phyloP scores from a whole-genome alignment of 2,113 vertebrate genomes.

The Thymallus thymallus region DNA sequence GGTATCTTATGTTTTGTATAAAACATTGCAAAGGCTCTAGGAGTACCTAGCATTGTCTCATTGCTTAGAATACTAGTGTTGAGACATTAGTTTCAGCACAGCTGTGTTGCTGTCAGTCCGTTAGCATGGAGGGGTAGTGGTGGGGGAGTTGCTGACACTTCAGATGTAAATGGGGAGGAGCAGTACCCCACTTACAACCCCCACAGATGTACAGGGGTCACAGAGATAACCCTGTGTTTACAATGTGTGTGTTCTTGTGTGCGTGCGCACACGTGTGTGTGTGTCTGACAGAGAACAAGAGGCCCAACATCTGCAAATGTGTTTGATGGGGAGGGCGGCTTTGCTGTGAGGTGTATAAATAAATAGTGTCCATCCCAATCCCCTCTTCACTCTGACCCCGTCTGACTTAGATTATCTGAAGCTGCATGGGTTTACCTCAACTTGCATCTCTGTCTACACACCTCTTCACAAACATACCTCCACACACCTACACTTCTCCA shows the following conservation, averaged over 20 bases:
- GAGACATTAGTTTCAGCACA: background rate
- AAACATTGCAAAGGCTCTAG: no score
- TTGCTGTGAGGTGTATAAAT: background rate
- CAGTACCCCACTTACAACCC: slow-evolving; percentile 27
- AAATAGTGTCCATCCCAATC: slow-evolving; percentile 29
- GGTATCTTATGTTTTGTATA: no score
- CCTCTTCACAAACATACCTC: no score
- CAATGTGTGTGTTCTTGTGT: slow-evolving; percentile 8
- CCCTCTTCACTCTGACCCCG: background rate
- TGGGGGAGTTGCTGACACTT: no score
- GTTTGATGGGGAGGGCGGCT: slow-evolving; percentile 4
- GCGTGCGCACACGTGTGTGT: background rate
- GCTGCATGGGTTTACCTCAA: slow-evolving; percentile 11
- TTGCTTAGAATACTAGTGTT: no score
- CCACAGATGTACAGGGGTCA: slow-evolving; percentile 39
- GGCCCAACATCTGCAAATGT: slow-evolving; percentile 29
- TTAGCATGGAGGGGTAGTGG: no score
- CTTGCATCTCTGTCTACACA: slow-evolving; percentile 22
- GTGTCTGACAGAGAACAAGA: slow-evolving; percentile 16
- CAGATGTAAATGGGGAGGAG: slow-evolving; percentile 22
- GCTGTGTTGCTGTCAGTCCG: background rate
- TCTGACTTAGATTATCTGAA: background rate
- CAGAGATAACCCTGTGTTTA: slow-evolving; percentile 27
- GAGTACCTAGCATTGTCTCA: no score
- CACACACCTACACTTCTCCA: slow-evolving; percentile 41